Evolutionary conservation across 2,113 vertebrate species (phyloP), one percentile per base, ranked within the genome.

Genomic region (Hyaena hyaena): DNA sequence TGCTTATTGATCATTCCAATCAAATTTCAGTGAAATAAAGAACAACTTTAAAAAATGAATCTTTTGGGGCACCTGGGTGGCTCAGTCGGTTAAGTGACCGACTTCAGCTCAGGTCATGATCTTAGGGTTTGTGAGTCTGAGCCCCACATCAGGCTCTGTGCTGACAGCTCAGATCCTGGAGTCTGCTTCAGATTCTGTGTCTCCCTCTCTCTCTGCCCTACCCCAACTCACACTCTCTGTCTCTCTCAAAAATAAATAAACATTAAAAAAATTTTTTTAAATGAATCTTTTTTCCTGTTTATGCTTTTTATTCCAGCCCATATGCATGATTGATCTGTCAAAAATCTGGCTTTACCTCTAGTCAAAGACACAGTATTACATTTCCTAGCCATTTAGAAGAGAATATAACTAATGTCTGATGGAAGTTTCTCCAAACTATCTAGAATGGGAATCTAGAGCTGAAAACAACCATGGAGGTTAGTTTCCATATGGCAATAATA

Each of bases 301-400:
- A 61, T 73, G n/a, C 33, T 80, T 74, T 88, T 84, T 84, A 69
- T 82, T 55, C 21, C 39, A 89, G 73, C 11, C 79, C 91, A 63
- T 50, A 61, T 4, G 61, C n/a, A 89, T 74, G 9, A 90, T 16
- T 85, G 55, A 50, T 43, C n/a, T 23, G 63, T 79, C 43, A 74
- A 50, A 93, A 86, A 76, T 93, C 68, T 95, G 85, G 35, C 61
- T 83, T 89, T 92, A 53, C n/a, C 14, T 24, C 26, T 58, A 95
- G 68, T 90, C 82, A 93, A 66, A 96, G 68, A 80, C 35, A 58
- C 9, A 50, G 7, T 26, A 33, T 81, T 83, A 61, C 23, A 73
- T 65, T 69, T 69, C 96, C n/a, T 77, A 48, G 68, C 43, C 26
- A 48, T 48, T 48, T 77, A 77, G 74, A 77, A 77, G 43, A 77